phyloP scores from a whole-genome alignment of 2,797 vertebrate species.

The Argya squamiceps region DNA sequence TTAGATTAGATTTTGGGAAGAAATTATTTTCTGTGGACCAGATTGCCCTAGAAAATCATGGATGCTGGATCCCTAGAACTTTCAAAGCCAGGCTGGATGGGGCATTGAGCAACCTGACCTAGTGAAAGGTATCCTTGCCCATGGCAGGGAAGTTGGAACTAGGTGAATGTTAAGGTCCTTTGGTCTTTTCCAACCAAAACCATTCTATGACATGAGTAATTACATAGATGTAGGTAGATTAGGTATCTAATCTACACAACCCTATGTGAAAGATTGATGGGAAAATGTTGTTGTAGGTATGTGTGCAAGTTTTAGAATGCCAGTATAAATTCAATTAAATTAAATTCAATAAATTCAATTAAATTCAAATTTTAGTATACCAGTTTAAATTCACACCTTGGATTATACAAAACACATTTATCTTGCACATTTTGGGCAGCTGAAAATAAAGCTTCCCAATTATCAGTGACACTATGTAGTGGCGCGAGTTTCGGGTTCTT shows the following conservation, averaged over 20 bases:
- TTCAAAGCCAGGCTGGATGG: neutral
- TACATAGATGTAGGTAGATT: neutral
- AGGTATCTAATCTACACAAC: neutral
- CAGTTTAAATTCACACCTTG: neutral
- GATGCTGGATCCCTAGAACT: neutral
- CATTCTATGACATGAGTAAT: neutral
- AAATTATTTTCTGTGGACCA: neutral
- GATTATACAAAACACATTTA: neutral
- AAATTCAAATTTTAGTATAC: too few species aligned
- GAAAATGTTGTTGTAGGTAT: neutral
- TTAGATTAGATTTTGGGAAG: neutral
- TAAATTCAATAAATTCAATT: too few species aligned
- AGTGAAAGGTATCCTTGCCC: neutral
- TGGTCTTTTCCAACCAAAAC: neutral
- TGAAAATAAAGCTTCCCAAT: neutral
- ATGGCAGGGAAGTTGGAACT: neutral
- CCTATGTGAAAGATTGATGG: neutral
- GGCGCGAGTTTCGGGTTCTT: too few species aligned
- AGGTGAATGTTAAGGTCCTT: neutral
- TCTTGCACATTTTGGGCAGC: neutral
- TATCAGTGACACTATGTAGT: too few species aligned
- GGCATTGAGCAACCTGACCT: neutral
- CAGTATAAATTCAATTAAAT: too few species aligned
- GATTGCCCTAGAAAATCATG: neutral
- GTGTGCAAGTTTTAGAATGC: neutral